Base-by-base conservation (phyloP, 2,113 vertebrate genomes). In the Psophia crepitans region DNA sequence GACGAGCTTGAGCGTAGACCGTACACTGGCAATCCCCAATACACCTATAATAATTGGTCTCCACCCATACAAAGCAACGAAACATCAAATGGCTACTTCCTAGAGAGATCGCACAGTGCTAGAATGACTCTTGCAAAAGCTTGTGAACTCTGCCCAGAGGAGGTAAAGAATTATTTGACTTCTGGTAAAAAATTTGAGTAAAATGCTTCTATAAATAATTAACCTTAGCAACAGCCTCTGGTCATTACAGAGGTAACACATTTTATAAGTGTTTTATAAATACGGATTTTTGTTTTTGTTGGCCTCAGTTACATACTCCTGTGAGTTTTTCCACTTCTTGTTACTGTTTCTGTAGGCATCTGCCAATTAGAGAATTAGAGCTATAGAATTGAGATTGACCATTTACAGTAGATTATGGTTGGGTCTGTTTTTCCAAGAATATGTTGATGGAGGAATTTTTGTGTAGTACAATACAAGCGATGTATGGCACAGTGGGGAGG, bases 111-210 rank as follows among this genome's bases (percentile, higher is more conserved):
- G 8, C 99, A 99, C 98, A 99, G 99, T 96, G 99, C 99, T 87
- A 99, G 99, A 92, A 99, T 99, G 99, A 99, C 99, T 78, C 99
- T 99, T 96, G 99, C 99, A 98, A 99, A 99, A 98, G 99, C 99
- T 98, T 99, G 99, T 98, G 99, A 99, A 95, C 99, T 99, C 89
- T 99, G 99, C 98, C 99, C 99, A 32, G 99, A 99, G 96, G 99
- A 99, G 99, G 99, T 99, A 99, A 98, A 82, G 69, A 95, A 49
- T 32, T 61, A 2, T 87, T 94, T 88, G 73, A 81, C 61, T 89
- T 71, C 19, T 64, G 19, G 13, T 95, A 84, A 77, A 94, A 90
- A 87, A 44, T 1, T 28, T 39, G 11, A 56, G 22, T 89, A 0
- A 84, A 70, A 26, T 49, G 27, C 35, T 89, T 65, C 30, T 54